phyloP scores from a whole-genome alignment of 2,888 invertebrate genomes.

The Disparrhopalites patrizii region DNA sequence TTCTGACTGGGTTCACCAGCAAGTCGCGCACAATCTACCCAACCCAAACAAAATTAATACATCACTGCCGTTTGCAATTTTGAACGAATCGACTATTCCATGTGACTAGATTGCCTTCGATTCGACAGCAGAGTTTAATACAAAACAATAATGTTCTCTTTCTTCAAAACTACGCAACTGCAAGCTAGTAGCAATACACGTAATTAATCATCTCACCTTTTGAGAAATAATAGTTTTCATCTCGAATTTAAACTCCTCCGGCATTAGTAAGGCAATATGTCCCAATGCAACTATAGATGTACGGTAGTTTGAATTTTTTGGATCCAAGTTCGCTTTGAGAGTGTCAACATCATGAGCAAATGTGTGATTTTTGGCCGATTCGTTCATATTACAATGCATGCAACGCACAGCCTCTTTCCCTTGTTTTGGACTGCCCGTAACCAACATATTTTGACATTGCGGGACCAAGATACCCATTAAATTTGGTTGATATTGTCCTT shows the following conservation, averaged over 20 bases:
- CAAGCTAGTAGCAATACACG: not conserved
- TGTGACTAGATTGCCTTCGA: no score
- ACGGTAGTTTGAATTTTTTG: constrained; percentile 75
- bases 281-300: constrained; percentile 92
- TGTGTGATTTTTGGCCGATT: constrained; percentile 46
- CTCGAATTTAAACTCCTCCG: constrained; percentile 80
- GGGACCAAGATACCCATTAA: constrained; percentile 76
- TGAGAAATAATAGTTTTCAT: constrained; percentile 93
- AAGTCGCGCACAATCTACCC: constrained; percentile 88
- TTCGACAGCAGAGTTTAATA: constrained; percentile 11
- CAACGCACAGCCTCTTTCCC: constrained; percentile 95
- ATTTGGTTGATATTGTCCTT: constrained; percentile 69
- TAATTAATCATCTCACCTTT: constrained; percentile 58
- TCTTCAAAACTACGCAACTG: not conserved
- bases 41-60: no score
- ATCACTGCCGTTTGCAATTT: not conserved
- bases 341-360: constrained; percentile 45
- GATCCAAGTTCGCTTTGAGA: constrained; percentile 68
- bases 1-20: constrained; percentile 59
- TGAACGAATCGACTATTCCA: no score
- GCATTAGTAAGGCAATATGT: constrained; percentile 88
- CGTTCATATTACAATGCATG: constrained; percentile 74
- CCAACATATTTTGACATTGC: constrained; percentile 80
- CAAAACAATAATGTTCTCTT: not conserved
- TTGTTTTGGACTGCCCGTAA: constrained; percentile 87